Percentiles rank a stretch among this genome's conserved stretches.
phyloP scores from a whole-genome alignment of 2,113 vertebrate species.

The Ahaetulla prasina region DNA sequence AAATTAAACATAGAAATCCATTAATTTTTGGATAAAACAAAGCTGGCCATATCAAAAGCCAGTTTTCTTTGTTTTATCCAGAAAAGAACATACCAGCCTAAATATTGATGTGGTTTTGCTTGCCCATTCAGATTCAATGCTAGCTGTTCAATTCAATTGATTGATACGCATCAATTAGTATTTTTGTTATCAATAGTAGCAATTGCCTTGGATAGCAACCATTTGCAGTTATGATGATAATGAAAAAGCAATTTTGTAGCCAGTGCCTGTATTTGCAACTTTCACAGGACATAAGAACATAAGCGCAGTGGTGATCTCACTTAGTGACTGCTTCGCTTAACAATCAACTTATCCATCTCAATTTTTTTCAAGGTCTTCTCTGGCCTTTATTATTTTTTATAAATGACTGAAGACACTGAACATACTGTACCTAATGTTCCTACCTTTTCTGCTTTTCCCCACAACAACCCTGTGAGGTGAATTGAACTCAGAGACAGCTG shows the following conservation, averaged over 20 bases:
- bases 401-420: not conserved
- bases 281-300: not conserved
- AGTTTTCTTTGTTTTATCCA: not conserved
- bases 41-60: no score
- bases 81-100: not conserved
- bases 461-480: not conserved
- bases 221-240: not conserved
- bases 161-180: not conserved
- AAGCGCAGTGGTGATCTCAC: not conserved
- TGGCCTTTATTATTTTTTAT: not conserved
- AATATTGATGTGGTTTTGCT: not conserved
- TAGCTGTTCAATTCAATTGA: no score
- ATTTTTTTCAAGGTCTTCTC: not conserved
- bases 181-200: not conserved
- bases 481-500: no score
- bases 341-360: not conserved
- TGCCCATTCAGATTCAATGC: not conserved
- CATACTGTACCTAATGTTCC: not conserved
- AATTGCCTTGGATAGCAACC: not conserved
- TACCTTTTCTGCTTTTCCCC: not conserved
- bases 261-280: not conserved
- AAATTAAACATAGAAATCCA: not conserved
- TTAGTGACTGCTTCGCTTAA: not conserved
- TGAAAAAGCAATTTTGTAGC: not conserved
- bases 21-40: no score